Percentiles rank a stretch among this genome's conserved stretches.
These are phyloP conservation scores for Echiichthys vipera DNA, from an alignment of 2,797 vertebrate genomes.

Conservation along the genomic window DNA sequence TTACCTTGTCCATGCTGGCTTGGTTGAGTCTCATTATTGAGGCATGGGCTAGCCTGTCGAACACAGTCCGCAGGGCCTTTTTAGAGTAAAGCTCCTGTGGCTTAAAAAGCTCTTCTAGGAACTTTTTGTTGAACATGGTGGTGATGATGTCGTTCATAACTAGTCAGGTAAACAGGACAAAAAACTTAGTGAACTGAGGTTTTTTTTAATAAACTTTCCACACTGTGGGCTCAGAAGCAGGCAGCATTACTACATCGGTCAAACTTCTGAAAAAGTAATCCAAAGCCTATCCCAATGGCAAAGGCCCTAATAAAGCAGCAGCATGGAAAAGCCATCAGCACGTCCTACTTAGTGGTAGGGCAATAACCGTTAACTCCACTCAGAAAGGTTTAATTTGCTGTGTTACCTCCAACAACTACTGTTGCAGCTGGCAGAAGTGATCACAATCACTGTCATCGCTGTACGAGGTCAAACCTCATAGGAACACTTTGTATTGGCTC, in stretches of 20 bases:
- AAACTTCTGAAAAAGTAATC: too few relatives aligned
- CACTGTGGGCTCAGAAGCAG: conserved; percentile 39
- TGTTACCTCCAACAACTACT: not conserved
- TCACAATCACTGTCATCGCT: not conserved
- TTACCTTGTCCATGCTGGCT: conserved; percentile 99
- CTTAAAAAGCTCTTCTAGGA: conserved; percentile 97
- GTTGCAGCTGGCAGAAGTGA: not conserved
- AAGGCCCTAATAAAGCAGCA: conserved; percentile 70
- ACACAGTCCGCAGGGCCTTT: conserved; percentile 94
- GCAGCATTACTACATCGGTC: conserved; percentile 53
- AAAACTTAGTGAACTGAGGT: too few relatives aligned
- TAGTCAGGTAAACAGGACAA: conserved; percentile 68
- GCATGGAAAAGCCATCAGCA: conserved; percentile 27
- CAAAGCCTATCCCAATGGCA: conserved; percentile 17
- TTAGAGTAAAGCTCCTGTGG: conserved; percentile 98
- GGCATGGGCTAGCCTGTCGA: conserved; percentile 95
- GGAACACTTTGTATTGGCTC: not conserved
- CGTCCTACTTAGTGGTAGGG: conserved; percentile 17
- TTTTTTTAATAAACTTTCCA: not conserved
- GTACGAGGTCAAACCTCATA: not conserved
- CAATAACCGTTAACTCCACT: too few relatives aligned
- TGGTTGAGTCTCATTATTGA: conserved; percentile 99
- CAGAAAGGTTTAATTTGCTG: not conserved
- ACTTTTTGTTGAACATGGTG: conserved; percentile 98
- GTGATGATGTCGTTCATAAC: conserved; percentile 99